phyloP scores from a whole-genome alignment of 2,888 invertebrate species.

The Macaria liturata region DNA sequence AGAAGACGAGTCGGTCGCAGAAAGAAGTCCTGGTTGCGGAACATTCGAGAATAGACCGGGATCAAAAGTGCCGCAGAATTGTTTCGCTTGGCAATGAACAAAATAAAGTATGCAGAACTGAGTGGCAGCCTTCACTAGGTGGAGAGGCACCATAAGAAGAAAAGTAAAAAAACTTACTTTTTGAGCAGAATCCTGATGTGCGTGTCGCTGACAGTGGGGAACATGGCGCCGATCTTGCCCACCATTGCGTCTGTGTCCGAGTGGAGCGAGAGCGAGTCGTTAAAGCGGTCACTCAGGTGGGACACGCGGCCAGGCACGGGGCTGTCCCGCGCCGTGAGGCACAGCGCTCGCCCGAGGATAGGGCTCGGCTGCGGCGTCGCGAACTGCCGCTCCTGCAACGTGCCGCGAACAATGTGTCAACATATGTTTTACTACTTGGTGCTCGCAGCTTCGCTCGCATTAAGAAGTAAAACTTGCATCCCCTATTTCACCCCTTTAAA shows the following conservation, averaged over 20 bases:
- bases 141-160: too few species aligned
- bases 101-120: too few species aligned
- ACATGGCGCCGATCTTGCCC: slow-evolving; percentile 92
- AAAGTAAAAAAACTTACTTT: slow-evolving; percentile 87
- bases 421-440: background rate
- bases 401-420: background rate
- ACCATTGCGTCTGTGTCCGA: slow-evolving; percentile 89
- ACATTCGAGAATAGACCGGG: too few species aligned
- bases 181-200: slow-evolving; percentile 93
- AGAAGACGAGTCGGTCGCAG: too few species aligned
- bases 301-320: slow-evolving; percentile 77
- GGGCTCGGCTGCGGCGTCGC: slow-evolving; percentile 73
- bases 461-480: too few species aligned
- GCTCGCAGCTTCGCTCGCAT: too few species aligned
- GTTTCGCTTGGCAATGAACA: too few species aligned
- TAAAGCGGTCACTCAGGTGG: slow-evolving; percentile 76
- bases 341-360: slow-evolving; percentile 71
- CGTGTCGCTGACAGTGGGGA: slow-evolving; percentile 94
- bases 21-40: too few species aligned
- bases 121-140: too few species aligned
- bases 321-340: slow-evolving; percentile 75
- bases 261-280: slow-evolving; percentile 86
- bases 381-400: slow-evolving; percentile 60
- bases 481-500: too few species aligned
- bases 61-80: too few species aligned